phyloP scores from a whole-genome alignment of 2,113 vertebrate species.

The Tragelaphus scriptus region DNA sequence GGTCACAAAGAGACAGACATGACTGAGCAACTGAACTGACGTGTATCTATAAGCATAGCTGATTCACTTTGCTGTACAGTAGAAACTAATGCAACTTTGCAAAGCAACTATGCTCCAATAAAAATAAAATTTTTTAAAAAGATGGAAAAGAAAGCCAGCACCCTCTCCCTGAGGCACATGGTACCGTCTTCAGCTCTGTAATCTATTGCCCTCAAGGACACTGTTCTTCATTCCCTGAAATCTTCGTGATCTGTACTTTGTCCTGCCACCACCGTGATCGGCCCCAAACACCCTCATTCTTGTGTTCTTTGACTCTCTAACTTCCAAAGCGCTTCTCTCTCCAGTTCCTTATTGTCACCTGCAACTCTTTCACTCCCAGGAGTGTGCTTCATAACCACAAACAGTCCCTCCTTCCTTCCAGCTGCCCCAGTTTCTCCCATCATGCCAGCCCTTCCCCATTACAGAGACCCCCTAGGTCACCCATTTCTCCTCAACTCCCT shows the following conservation, averaged over 20 bases:
- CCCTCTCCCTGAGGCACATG: background rate
- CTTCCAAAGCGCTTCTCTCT: background rate
- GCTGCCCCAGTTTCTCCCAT: background rate
- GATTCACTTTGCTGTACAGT: background rate
- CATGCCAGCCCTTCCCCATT: background rate
- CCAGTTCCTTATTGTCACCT: background rate
- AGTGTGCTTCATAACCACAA: background rate
- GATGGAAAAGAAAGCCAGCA: background rate
- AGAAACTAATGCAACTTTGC: background rate
- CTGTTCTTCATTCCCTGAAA: background rate
- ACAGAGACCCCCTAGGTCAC: background rate
- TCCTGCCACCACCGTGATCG: background rate
- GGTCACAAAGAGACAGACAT: rapidly evolving
- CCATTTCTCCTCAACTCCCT: background rate
- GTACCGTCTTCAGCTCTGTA: background rate
- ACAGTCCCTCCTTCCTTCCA: background rate
- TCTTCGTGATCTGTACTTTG: background rate
- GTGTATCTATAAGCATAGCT: background rate
- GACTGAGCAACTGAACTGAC: background rate
- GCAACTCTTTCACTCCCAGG: background rate
- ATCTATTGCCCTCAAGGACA: background rate
- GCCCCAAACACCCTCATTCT: background rate
- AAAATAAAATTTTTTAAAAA: background rate
- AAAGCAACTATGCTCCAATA: background rate
- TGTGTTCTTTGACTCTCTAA: background rate